Evolutionary conservation across 2,113 vertebrate genomes (phyloP).

Genomic region (Emydocephalus ijimae): DNA sequence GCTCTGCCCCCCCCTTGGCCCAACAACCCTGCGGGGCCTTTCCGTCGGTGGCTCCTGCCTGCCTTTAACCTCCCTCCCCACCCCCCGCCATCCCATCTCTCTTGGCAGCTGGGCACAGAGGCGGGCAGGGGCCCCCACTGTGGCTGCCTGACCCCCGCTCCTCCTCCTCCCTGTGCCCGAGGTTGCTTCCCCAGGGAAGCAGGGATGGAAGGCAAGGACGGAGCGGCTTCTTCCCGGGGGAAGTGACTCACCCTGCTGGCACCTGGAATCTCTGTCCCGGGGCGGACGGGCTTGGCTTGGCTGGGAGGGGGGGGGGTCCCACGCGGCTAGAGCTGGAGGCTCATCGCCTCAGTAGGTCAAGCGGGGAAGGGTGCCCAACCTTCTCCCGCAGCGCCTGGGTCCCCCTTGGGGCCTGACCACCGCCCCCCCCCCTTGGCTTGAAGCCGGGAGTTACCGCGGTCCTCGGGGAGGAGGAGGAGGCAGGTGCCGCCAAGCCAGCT

Average conservation of each 20-base stretch:
- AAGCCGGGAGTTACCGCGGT: too few relatives aligned
- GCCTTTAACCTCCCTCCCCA: not conserved
- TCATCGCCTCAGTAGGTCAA: not conserved
- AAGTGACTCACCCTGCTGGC: not conserved
- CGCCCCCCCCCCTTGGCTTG: not conserved
- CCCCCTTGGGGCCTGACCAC: not conserved
- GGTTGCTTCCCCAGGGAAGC: too few relatives aligned
- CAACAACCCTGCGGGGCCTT: too few relatives aligned
- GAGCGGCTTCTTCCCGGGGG: not conserved
- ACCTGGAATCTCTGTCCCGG: not conserved
- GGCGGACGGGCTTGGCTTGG: not conserved
- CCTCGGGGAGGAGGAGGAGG: too few relatives aligned
- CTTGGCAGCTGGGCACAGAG: too few relatives aligned
- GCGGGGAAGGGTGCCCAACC: not conserved
- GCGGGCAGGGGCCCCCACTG: rapidly evolving
- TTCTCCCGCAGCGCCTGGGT: not conserved
- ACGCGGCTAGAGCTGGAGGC: rapidly evolving
- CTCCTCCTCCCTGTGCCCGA: not conserved
- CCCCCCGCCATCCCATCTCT: not conserved
- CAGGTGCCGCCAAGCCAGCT: not conserved
- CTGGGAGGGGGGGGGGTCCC: not conserved
- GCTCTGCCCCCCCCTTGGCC: too few relatives aligned
- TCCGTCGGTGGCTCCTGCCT: not conserved
- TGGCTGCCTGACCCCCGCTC: not conserved
- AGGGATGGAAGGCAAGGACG: too few relatives aligned